A percentile compares a stretch with the other conserved stretches of the same genome.
Conservation (phyloP, 64 coral and sea anemone genomes). For the Pocillopora damicornis region DNA sequence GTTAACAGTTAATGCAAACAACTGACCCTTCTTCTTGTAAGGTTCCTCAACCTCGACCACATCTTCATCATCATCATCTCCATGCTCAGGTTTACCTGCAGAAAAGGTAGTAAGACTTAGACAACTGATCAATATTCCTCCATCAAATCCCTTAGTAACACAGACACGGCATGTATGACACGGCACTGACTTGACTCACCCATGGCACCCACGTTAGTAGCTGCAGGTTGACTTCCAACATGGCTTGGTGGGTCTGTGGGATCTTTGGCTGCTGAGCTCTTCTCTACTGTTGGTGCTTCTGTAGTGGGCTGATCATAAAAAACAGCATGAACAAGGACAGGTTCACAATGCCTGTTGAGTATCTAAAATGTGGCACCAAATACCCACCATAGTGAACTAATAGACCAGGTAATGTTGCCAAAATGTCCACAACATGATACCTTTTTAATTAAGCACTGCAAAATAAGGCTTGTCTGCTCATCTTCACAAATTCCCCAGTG, state of each 20-base stretch:
- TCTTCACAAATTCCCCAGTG: too few relatives aligned
- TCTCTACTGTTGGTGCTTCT: slow-evolving; percentile 20
- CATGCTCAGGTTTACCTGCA: neutral
- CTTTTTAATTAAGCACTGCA: too few relatives aligned
- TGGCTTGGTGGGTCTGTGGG: slow-evolving; percentile 42
- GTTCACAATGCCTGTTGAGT: neutral
- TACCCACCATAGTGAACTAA: too few relatives aligned
- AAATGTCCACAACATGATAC: too few relatives aligned
- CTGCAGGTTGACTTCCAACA: neutral
- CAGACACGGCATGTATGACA: too few relatives aligned
- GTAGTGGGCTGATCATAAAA: slow-evolving; percentile 19
- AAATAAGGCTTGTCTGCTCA: too few relatives aligned
- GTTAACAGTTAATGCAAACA: too few relatives aligned
- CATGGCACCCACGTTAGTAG: neutral
- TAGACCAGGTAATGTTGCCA: too few relatives aligned
- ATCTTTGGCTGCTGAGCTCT: slow-evolving; percentile 22
- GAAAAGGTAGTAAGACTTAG: neutral
- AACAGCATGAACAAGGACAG: neutral
- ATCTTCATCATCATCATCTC: neutral
- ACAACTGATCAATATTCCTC: neutral
- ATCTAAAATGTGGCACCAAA: too few relatives aligned
- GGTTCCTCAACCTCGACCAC: too few relatives aligned
- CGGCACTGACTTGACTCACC: neutral
- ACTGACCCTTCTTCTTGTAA: neutral
- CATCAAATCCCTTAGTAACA: too few relatives aligned